These are phyloP conservation scores for Drosophila mimetica DNA, from an alignment of 2,888 invertebrate genomes.

Conservation along the genomic window DNA sequence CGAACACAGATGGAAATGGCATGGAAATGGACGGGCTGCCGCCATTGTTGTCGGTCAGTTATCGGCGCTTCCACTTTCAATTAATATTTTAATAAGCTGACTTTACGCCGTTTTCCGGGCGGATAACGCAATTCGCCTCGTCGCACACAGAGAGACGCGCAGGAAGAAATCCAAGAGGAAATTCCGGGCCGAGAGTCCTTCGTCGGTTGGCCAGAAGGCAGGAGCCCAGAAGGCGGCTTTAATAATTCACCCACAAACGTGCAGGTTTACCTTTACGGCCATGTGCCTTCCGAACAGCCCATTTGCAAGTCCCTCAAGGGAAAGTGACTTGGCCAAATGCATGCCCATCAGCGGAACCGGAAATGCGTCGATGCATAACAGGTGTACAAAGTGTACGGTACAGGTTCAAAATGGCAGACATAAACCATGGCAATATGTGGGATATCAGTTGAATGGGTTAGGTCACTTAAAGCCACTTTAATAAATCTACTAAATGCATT, in stretches of 20 bases:
- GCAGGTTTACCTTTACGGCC: slow-evolving; percentile 4
- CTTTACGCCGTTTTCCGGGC: slow-evolving; percentile 68
- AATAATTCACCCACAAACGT: slow-evolving; percentile 60
- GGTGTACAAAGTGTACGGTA: slow-evolving; percentile 4
- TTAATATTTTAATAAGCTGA: slow-evolving; percentile 80
- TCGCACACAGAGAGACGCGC: slow-evolving; percentile 57
- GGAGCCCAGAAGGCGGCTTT: slow-evolving; percentile 39
- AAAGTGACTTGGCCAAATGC: slow-evolving; percentile 36
- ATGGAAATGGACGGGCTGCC: slow-evolving; percentile 19
- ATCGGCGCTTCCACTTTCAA: slow-evolving; percentile 71
- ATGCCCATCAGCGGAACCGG: slow-evolving; percentile 62
- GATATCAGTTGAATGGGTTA: not conserved
- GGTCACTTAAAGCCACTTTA: not conserved
- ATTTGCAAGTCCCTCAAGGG: slow-evolving; percentile 17
- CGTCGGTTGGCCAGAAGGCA: too few relatives aligned
- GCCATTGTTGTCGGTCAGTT: slow-evolving; percentile 47
- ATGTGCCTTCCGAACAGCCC: slow-evolving; percentile 8
- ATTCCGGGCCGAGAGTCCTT: too few relatives aligned
- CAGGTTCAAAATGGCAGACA: not conserved
- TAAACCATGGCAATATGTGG: not conserved
- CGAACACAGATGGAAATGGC: slow-evolving; percentile 23
- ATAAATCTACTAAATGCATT: too few relatives aligned
- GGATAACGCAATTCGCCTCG: slow-evolving; percentile 74
- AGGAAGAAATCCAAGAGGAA: slow-evolving; percentile 11
- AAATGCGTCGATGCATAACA: slow-evolving; percentile 69